Base-by-base conservation (phyloP, 2,113 vertebrate species). In the Phaetusa simplex region DNA sequence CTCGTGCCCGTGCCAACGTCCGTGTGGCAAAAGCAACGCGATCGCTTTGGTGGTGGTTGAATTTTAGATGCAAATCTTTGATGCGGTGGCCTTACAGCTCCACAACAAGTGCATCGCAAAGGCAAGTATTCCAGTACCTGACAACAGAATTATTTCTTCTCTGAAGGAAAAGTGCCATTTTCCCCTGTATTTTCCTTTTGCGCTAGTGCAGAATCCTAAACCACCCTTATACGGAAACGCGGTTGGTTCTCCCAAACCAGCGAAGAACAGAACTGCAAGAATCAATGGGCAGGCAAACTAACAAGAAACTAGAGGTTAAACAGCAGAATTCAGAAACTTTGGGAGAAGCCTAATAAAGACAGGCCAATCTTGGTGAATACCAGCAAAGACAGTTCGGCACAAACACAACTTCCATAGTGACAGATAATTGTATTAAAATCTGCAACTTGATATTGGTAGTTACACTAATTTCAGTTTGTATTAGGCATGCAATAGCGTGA, bases 401-500 rank as follows among this genome's bases (percentile, higher is more conserved):
- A 84, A 98, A 98, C 98, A 98, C 97, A 92, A 98, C 97, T 97
- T 98, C 96, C 92, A 98, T 97, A 97, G 96, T 95, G 97, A 97
- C 97, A 96, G 97, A 96, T 59, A 97, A 96, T 90, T 70, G 94
- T 82, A 95, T 97, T 97, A 95, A 98, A 97, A 98, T 92, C 97
- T 97, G 97, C 92, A 64, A 96, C 96, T 97, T 20, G 95, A 97
- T 97, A 98, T 42, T 78, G 97, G 97, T 74, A 97, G 96, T 97
- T 97, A 98, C 90, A 98, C 95, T 98, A 95, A 97, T 96, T 90
- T 95, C 96, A 97, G 98, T 97, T 96, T 98, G 97, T 98, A 96
- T 96, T 98, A 98, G 97, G 98, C 99, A 99, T 99, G 99, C 99
- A 98, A 98, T 97, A 98, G 98, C 93, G 98, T 97, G 98, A 98